Base-by-base conservation (phyloP, 2,888 invertebrate genomes). In the Drosophila demipolita region DNA sequence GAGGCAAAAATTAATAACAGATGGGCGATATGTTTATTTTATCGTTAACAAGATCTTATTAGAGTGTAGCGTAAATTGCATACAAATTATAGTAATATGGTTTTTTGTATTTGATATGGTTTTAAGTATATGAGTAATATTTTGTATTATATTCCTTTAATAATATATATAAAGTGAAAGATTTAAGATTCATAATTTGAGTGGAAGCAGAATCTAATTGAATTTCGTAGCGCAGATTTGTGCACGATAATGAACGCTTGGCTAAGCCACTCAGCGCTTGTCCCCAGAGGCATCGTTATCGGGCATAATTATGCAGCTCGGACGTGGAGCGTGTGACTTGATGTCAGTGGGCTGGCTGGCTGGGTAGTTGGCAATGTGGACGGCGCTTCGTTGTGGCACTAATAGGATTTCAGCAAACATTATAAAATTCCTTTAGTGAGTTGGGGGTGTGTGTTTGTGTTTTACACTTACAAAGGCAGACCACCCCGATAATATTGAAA, bases 391-490 rank as follows among this genome's bases (percentile, higher is more conserved):
- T 77, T 80, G 79, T 78, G 70, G 74, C 82, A 80, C 81, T 90
- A 91, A 91, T 90, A 90, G 89, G 90, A 90, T 91, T 90, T 84
- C 80, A 74, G 58, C 59, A 85, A 78, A 81, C 76, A 82, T 66
- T 78, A 60, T 63, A 79, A 79, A 82, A 87, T 87, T 87, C 87
- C 87, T 40, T 67, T 61, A 79, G 77, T 81, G 55, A 63, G 82
- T 78, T 69, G 61, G 61, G 73, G 78, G 80, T 80, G 82, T 62
- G 52, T 67, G 55, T 53, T 29, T 29, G 29, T 38, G 45, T 15
- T 15, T 15, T 45, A 15, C 23, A 15, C 32, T 26, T 15, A 45
- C 49, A 50, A 33, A 60, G 40, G 26, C n/a, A 72, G 75, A 72
- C 70, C 76, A 72, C 78, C 79, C 60, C 33, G 26, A 55, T 32